Evolutionary conservation across 2,888 invertebrate species (phyloP), one percentile per base, ranked within the genome.

Genomic region (Dynastes tityus): DNA sequence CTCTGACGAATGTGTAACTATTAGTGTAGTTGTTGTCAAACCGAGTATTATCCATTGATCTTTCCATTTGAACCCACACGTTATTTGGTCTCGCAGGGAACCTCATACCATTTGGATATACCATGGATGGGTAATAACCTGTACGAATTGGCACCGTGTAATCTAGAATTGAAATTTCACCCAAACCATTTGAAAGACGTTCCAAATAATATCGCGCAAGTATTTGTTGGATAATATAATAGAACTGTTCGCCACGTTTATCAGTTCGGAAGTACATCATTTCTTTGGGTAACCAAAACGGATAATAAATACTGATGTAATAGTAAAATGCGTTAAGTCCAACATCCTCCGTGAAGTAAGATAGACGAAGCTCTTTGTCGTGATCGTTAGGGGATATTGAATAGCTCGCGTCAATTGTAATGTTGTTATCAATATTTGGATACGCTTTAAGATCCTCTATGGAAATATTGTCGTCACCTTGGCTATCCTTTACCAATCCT

Each of bases 201-300:
- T 95, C 95, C 89, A 95, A 90, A 85, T 95, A 93, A 88, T 95
- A 95, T 82, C 93, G 93, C 80, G 93, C 91, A 81, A 95, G 83
- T 13, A 95, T 83, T 87, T 95, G 94, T 84, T 94, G 94, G 84
- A 94, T 92, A 80, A 91, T 86, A 87, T 90, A 93, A 87, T 93
- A 92, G 88, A 91, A 93, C 78, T 89, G 88, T 88, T 93, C 93
- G 75, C 94, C 94, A 83, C 93, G 92, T 80, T 90, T 90, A 83
- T 92, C 92, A 82, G 91, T 91, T 55, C 88, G 85, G 73, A 91
- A 85, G 80, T 90, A 89, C 82, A 90, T 90, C 70, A 90, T 89
- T 16, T 90, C 88, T 76, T 91, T 91, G 79, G 91, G 90, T 85
- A 94, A 89, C 92, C 93, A 94, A 85, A 89, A 90, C 5, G 95